Conservation (phyloP, 2,888 invertebrate species). For the Nasonia oneida region DNA sequence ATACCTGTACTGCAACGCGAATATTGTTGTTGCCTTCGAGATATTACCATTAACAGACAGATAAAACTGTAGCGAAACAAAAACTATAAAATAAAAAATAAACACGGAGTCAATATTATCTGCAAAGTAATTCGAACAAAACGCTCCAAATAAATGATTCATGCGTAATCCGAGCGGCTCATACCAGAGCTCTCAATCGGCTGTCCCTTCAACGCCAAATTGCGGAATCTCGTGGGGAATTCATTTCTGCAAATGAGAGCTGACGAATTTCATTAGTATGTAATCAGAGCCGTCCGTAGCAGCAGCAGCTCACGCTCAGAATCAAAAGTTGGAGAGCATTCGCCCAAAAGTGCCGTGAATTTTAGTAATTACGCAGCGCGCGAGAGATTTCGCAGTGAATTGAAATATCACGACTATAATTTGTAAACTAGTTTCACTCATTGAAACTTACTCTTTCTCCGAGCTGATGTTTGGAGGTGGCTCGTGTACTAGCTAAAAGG, state of each 20-base stretch:
- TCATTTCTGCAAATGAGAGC: not conserved
- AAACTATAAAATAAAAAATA: not conserved
- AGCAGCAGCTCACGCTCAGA: not conserved
- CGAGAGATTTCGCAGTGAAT: not conserved
- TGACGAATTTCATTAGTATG: conserved; percentile 36
- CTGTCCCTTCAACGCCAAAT: not conserved
- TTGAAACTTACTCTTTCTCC: not conserved
- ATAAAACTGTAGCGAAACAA: not conserved
- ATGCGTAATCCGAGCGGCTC: not conserved
- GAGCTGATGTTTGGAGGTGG: not conserved
- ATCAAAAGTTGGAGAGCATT: conserved; percentile 34
- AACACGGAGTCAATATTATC: not conserved
- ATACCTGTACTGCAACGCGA: not conserved
- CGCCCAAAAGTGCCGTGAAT: conserved; percentile 1
- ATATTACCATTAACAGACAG: not conserved
- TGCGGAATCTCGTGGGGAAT: conserved; percentile 9
- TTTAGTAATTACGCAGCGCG: conserved; percentile 8
- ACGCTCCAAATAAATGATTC: not conserved
- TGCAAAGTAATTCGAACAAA: not conserved
- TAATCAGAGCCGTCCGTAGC: conserved; percentile 15
- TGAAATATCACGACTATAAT: not conserved
- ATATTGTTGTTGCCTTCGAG: not conserved
- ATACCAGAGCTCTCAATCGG: not conserved
- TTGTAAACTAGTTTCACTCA: not conserved
- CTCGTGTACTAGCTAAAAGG: not conserved